Percentiles rank a stretch among this genome's conserved stretches.
Evolutionary conservation across 2,888 invertebrate species (phyloP).

Genomic region (Hymenopus coronatus): DNA sequence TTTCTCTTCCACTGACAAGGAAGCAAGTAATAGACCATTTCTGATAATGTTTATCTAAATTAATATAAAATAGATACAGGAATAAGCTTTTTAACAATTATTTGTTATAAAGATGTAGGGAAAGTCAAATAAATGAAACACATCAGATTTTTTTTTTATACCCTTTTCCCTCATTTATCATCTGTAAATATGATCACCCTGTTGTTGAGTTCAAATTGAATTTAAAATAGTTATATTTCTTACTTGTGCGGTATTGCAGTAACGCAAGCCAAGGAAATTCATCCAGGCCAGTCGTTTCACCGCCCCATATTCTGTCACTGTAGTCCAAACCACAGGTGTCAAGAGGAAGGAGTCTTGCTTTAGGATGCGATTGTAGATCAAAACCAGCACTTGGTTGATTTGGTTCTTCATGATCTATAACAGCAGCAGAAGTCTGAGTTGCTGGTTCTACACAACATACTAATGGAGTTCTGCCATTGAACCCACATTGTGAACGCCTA

Average conservation of each 20-base stretch:
- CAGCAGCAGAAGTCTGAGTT: not conserved
- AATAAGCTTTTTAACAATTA: no score
- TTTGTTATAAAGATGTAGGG: no score
- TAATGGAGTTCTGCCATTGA: slow-evolving; percentile 26
- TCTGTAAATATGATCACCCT: no score
- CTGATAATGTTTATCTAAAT: no score
- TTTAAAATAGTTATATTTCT: not conserved
- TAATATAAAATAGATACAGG: no score
- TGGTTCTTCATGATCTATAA: not conserved
- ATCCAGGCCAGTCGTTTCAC: slow-evolving; percentile 57
- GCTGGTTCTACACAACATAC: slow-evolving; percentile 27
- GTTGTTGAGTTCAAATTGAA: no score
- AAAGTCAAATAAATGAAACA: no score
- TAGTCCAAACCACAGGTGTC: slow-evolving; percentile 56
- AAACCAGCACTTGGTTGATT: slow-evolving; percentile 44
- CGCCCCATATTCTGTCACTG: slow-evolving; percentile 58
- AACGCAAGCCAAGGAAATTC: slow-evolving; percentile 78
- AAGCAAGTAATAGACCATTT: no score
- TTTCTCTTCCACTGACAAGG: no score
- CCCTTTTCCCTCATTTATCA: no score
- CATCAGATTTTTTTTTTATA: no score
- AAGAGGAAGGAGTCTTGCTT: slow-evolving; percentile 44
- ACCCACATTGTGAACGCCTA: slow-evolving; percentile 21
- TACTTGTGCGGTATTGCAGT: slow-evolving; percentile 54
- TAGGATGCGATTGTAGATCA: slow-evolving; percentile 41